Base-by-base conservation (phyloP, 2,888 invertebrate genomes). In the Napeogenes inachia region DNA sequence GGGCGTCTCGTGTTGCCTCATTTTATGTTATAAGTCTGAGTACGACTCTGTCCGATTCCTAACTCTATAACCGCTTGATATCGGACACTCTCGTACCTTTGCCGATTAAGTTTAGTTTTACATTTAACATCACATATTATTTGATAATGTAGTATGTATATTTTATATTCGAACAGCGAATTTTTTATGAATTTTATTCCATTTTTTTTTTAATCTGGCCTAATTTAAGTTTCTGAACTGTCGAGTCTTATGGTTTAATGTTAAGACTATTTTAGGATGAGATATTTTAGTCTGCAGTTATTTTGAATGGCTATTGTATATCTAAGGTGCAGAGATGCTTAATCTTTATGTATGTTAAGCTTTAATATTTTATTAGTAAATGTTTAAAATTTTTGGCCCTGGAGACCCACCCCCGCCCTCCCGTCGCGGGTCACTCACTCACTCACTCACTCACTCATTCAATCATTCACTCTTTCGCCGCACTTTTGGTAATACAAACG, bases 321-420 rank as follows among this genome's bases (percentile, higher is more conserved):
- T 84, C 75, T 88, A 89, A 89, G 90, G 87, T 89, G 89, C 90
- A 89, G 89, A 90, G 81, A 90, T 89, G 90, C 90, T 90, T 89
- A 89, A 88, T 89, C 89, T 90, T 90, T 90, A 90, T 90, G 87
- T 90, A 90, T 90, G 90, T 90, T 90, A 90, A 90, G 89, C 90
- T 90, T 89, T 90, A 89, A 90, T 89, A 90, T 90, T 90, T 90
- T 90, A 90, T 90, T 90, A 90, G 87, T 89, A 84, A 89, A 90
- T 90, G 87, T 89, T 87, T 88, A 87, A 85, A 82, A 83, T 81
- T 85, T 21, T 78, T 50, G 84, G 84, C 87, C 86, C 85, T 75
- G 74, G 80, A 80, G 80, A 69, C 71, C 70, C 73, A 71, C 72
- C 68, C 73, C 70, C 71, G 70, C 74, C 72, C 70, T 69, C 70